Conservation (phyloP, 2,888 invertebrate genomes). For the Steinernema scapterisci region DNA sequence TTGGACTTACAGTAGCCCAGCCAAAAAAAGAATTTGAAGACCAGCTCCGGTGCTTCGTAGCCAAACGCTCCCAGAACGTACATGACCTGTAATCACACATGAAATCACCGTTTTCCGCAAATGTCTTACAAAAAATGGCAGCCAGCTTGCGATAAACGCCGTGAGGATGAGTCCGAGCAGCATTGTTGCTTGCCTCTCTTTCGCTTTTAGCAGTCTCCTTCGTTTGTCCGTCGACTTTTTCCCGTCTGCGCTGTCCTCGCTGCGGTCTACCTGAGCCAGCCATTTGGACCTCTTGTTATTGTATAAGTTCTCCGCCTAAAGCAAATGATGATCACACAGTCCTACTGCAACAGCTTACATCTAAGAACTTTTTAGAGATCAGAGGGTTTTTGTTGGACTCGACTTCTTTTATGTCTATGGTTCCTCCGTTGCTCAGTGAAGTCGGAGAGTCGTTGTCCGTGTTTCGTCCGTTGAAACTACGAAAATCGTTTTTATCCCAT, state of each 20-base stretch:
- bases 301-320: not conserved
- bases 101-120: constrained; percentile 1
- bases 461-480: not conserved
- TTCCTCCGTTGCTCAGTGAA: constrained; percentile 2
- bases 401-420: not conserved
- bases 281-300: constrained; percentile 32
- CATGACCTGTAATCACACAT: constrained; percentile 68
- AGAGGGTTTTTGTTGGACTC: constrained; percentile 12
- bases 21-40: constrained; percentile 74
- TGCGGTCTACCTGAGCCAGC: constrained; percentile 34
- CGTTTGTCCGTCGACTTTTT: constrained; percentile 50
- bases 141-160: constrained; percentile 96
- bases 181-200: constrained; percentile 90
- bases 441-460: constrained; percentile 23
- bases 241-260: constrained; percentile 37
- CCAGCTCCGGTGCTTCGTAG: constrained; percentile 60
- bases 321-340: not conserved
- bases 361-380: not conserved
- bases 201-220: constrained; percentile 44
- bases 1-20: constrained; percentile 88
- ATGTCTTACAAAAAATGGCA: constrained; percentile 82
- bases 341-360: no score
- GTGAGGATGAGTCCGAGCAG: constrained; percentile 97
- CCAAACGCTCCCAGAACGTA: constrained; percentile 70
- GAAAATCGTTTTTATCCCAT: not conserved